Evolutionary conservation across 2,113 vertebrate genomes (phyloP).

Genomic region (Hystrix cristata): DNA sequence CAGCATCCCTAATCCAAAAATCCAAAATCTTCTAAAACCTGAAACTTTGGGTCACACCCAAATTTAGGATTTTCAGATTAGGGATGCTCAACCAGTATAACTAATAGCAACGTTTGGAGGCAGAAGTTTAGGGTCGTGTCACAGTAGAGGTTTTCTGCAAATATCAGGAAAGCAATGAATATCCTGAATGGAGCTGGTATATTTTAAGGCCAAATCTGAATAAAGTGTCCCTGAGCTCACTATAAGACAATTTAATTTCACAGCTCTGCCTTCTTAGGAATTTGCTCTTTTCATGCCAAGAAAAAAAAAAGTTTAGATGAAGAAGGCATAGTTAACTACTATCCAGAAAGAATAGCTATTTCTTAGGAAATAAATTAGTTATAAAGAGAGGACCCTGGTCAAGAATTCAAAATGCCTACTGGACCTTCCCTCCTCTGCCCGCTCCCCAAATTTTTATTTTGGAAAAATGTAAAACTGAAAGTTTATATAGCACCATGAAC

Average conservation of each 20-base stretch:
- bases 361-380: neutral
- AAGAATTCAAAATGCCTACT: neutral
- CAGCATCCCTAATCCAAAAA: neutral
- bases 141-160: neutral
- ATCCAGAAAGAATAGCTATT: neutral
- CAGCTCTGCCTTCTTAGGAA: neutral
- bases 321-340: neutral
- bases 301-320: neutral
- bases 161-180: neutral
- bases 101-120: neutral
- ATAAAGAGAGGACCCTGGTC: neutral
- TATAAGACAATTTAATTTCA: neutral
- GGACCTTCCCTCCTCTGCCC: neutral
- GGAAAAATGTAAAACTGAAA: conserved; percentile 16
- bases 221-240: neutral
- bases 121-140: neutral
- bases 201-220: neutral
- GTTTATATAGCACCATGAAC: neutral
- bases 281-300: neutral
- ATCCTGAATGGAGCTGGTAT: neutral
- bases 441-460: neutral
- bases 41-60: neutral
- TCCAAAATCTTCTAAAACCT: neutral
- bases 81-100: neutral
- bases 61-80: neutral